Evolutionary conservation across 2,888 invertebrate genomes (phyloP).

Genomic region (Lumbricus terrestris): DNA sequence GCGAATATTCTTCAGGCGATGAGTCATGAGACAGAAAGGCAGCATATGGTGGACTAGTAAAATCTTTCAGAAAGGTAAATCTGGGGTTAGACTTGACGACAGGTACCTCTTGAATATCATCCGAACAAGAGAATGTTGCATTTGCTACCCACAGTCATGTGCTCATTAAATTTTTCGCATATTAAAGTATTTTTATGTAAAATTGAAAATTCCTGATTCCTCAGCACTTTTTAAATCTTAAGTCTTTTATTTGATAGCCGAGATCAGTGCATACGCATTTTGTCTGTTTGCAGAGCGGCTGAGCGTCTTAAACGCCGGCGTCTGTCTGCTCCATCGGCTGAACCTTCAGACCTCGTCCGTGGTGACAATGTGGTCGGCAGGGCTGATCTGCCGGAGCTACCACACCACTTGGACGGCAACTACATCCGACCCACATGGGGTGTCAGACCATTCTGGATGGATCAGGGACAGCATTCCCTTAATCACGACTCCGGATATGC

Average conservation of each 20-base stretch:
- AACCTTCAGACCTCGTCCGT: neutral
- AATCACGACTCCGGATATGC: constrained; percentile 9
- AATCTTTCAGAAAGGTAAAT: too few species aligned
- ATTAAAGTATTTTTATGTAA: neutral
- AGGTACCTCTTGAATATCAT: neutral
- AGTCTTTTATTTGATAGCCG: neutral
- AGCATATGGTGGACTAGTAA: too few species aligned
- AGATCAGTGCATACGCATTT: neutral
- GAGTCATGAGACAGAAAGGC: too few species aligned
- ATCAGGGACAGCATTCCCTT: neutral
- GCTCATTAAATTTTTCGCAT: neutral
- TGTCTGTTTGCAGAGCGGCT: neutral
- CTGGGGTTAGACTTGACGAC: too few species aligned
- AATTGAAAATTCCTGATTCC: neutral
- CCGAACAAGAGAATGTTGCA: neutral
- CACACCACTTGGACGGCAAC: neutral
- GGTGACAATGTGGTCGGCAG: neutral
- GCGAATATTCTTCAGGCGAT: too few species aligned
- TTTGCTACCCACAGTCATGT: neutral
- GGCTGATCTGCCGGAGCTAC: constrained; percentile 8
- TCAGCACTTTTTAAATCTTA: neutral
- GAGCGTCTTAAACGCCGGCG: neutral
- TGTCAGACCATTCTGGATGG: constrained; percentile 11
- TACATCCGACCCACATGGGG: neutral
- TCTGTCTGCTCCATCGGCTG: neutral